These are phyloP conservation scores for Stenolophus ochropezus DNA, from an alignment of 2,888 invertebrate genomes.

Conservation along the genomic window DNA sequence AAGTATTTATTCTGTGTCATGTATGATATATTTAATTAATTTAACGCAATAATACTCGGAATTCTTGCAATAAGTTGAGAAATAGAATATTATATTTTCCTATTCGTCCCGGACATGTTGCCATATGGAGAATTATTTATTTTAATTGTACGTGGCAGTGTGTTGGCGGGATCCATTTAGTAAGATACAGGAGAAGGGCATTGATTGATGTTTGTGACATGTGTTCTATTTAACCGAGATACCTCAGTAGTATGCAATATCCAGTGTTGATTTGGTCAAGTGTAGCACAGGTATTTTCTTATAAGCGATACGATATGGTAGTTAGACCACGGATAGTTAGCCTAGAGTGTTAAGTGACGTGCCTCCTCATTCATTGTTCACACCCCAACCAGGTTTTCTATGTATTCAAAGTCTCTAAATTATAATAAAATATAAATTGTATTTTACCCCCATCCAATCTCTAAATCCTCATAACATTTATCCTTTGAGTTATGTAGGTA, in stretches of 20 bases:
- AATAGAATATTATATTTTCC: neutral
- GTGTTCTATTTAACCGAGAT: conserved; percentile 56
- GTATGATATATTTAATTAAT: conserved; percentile 43
- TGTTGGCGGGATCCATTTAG: neutral
- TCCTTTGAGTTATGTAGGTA: neutral
- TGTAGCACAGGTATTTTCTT: conserved; percentile 56
- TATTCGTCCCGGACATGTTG: neutral
- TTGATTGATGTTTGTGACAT: conserved; percentile 33
- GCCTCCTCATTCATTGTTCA: conserved; percentile 50
- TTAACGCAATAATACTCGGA: conserved; percentile 48
- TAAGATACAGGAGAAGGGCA: neutral
- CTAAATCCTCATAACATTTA: neutral
- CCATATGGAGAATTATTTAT: neutral
- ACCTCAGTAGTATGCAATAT: conserved; percentile 55
- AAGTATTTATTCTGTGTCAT: conserved; percentile 55
- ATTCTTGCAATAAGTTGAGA: neutral
- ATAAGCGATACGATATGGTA: conserved; percentile 24
- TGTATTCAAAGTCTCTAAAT: conserved; percentile 57
- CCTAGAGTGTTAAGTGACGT: conserved; percentile 47
- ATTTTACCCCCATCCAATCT: neutral
- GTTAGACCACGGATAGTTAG: conserved; percentile 41
- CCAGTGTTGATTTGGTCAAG: conserved; percentile 32
- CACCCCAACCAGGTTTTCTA: conserved; percentile 49
- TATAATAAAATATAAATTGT: conserved; percentile 50
- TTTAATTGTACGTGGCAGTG: neutral